Conservation (phyloP, 2,888 invertebrate genomes). For the Operophtera brumata region DNA sequence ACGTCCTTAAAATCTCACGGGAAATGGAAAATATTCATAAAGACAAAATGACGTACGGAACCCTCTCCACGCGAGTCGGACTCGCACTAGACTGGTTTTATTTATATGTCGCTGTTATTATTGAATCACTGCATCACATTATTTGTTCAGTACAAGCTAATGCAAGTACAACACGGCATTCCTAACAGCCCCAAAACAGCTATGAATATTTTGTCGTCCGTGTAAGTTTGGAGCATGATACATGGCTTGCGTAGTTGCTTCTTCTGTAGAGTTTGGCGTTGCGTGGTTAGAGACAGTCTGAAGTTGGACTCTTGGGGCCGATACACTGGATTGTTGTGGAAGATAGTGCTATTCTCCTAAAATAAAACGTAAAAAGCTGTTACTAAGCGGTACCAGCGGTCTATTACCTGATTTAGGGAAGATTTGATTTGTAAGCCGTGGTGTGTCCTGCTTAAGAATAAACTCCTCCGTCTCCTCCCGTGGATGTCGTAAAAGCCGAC, state of each 20-base stretch:
- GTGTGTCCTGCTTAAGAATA: no score
- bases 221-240: conserved; percentile 11
- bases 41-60: no score
- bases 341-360: background rate
- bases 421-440: no score
- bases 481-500: no score
- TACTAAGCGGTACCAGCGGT: background rate
- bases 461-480: no score
- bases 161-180: background rate
- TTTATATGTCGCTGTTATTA: no score
- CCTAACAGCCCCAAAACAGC: background rate
- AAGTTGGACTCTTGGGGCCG: conserved; percentile 4
- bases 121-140: no score
- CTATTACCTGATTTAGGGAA: background rate
- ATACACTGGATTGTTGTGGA: background rate
- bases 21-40: no score
- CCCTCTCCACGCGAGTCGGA: no score
- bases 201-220: conserved; percentile 16
- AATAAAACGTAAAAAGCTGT: background rate
- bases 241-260: background rate
- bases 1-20: no score
- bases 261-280: conserved; percentile 1
- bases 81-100: no score
- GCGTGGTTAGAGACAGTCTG: conserved; percentile 1
- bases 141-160: no score